These are phyloP conservation scores for Eupithecia centaureata DNA, from an alignment of 2,888 invertebrate genomes.

Conservation along the genomic window DNA sequence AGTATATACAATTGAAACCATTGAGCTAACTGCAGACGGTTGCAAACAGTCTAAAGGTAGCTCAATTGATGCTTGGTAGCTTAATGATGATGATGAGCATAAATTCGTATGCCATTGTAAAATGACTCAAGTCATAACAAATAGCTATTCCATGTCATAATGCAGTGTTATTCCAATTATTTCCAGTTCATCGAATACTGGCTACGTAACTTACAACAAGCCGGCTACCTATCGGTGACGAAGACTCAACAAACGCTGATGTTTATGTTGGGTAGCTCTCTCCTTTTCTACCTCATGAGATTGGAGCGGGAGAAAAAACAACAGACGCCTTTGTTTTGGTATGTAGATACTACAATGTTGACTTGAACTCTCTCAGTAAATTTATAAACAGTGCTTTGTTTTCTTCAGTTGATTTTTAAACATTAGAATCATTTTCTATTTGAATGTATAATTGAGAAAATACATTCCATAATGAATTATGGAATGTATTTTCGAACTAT, in stretches of 20 bases:
- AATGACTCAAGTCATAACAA: neutral
- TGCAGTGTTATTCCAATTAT: conserved; percentile 22
- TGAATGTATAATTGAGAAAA: too few relatives aligned
- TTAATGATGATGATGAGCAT: neutral
- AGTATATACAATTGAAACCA: too few relatives aligned
- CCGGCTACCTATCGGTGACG: conserved; percentile 67
- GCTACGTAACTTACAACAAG: conserved; percentile 61
- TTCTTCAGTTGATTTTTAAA: neutral
- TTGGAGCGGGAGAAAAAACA: conserved; percentile 73
- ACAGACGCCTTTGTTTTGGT: conserved; percentile 75
- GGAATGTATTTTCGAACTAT: too few relatives aligned
- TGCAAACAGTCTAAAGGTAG: too few relatives aligned
- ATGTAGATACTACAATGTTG: conserved; percentile 36
- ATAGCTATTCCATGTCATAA: neutral
- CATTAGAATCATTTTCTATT: too few relatives aligned
- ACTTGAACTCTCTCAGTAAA: neutral
- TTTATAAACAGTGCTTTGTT: neutral
- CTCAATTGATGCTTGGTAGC: too few relatives aligned
- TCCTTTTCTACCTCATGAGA: conserved; percentile 79
- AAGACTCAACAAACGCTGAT: conserved; percentile 67
- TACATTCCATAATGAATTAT: too few relatives aligned
- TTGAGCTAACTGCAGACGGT: too few relatives aligned
- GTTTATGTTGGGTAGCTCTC: conserved; percentile 77
- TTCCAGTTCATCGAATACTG: conserved; percentile 76
- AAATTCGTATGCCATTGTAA: neutral